Conservation (phyloP, 2,888 invertebrate genomes). For the Crepidodera aurea region DNA sequence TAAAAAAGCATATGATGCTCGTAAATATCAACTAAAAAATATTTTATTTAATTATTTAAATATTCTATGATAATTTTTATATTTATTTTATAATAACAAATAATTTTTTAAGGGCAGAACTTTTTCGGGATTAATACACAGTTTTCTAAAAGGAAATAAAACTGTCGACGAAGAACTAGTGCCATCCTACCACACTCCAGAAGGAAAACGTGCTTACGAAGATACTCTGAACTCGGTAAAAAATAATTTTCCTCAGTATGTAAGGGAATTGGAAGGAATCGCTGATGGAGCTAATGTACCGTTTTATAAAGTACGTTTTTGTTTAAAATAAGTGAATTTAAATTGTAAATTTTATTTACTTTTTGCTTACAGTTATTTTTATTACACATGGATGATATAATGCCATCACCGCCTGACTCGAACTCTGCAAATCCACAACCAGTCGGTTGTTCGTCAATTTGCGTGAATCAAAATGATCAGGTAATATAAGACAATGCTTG, state of each 20-base stretch:
- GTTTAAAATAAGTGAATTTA: too few species aligned
- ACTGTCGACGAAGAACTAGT: conserved; percentile 75
- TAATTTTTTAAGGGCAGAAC: conserved; percentile 78
- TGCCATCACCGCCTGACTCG: conserved; percentile 68
- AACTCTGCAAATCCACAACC: conserved; percentile 62
- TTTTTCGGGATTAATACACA: conserved; percentile 77
- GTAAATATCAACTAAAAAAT: too few species aligned
- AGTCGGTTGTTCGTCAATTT: conserved; percentile 81
- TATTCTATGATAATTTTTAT: too few species aligned
- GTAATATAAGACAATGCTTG: too few species aligned
- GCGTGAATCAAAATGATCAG: conserved; percentile 65
- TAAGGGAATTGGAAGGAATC: conserved; percentile 83
- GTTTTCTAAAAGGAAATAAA: conserved; percentile 68
- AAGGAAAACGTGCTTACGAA: conserved; percentile 77
- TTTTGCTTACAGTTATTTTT: conserved; percentile 77
- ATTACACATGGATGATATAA: conserved; percentile 84
- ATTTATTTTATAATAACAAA: too few species aligned
- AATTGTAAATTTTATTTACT: too few species aligned
- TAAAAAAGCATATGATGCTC: too few species aligned
- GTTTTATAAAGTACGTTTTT: conserved; percentile 86
- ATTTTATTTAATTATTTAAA: too few species aligned
- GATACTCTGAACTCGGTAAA: conserved; percentile 75
- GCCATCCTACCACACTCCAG: conserved; percentile 74
- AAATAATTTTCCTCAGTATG: conserved; percentile 80
- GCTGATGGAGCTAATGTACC: conserved; percentile 86